Base-by-base conservation (phyloP, 2,797 vertebrate species). In the Eremophila alpestris region DNA sequence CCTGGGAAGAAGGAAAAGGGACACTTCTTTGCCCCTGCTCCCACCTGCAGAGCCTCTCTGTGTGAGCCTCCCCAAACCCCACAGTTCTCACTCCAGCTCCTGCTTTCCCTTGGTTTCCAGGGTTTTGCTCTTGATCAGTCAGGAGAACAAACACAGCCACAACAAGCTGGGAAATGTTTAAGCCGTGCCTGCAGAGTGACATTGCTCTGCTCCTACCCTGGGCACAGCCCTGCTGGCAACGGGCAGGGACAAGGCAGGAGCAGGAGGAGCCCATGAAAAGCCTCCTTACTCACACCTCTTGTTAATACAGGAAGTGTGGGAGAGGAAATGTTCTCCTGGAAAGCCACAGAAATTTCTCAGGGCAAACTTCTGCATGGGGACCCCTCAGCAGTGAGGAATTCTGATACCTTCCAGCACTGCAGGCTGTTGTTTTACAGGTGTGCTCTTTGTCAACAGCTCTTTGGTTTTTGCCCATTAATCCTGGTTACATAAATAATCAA, bases 121-220 rank as follows among this genome's bases (percentile, higher is more conserved):
- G 34, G 24, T 17, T 83, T 59, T 59, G 22, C 16, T 45, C n/a
- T 19, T n/a, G 16, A 23, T 43, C 36, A 30, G 34, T 18, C 43
- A 41, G 54, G 51, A 64, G n/a, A 75, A 41, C 16, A 79, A 90
- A 69, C 26, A 34, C 14, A 81, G 11, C 64, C 45, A 41, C 17
- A 27, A 22, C 9, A 45, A 3, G 26, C 5, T 26, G 49, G 60
- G 65, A 23, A 38, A 16, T 26, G 22, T n/a, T 71, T 27, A 49
- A 67, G 26, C 14, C 0, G 0, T 17, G 54, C 6, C 34, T 56
- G 41, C 54, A 43, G 26, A 29, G 38, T 30, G 2, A 0, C 38
- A 5, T 8, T 40, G 20, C 48, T 48, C 30, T 80, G 0, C 56
- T 65, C 59, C 45, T 9, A 26, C 29, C 14, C 40, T 15, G 41